phyloP scores from a whole-genome alignment of 2,888 invertebrate species.

The Dione vanillae region DNA sequence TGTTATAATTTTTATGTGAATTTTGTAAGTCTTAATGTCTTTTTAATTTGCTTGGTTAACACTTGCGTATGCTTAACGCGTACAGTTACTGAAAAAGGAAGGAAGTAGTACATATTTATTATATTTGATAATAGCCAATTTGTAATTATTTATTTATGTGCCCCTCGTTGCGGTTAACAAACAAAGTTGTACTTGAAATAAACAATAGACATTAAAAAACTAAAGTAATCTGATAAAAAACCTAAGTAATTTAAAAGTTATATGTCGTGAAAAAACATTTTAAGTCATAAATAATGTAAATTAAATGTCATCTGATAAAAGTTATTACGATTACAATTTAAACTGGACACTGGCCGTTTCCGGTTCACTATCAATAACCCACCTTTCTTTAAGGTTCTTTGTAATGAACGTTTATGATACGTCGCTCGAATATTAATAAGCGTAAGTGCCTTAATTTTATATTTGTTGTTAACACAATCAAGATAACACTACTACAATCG shows the following conservation, averaged over 20 bases:
- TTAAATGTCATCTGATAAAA: slow-evolving; percentile 44
- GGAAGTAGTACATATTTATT: slow-evolving; percentile 1
- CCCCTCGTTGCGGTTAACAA: not conserved
- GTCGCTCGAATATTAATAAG: slow-evolving; percentile 42
- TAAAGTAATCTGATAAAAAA: slow-evolving; percentile 31
- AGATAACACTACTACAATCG: slow-evolving; percentile 43
- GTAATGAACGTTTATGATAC: slow-evolving; percentile 27
- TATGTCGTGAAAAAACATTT: slow-evolving; percentile 31
- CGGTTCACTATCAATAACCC: slow-evolving; percentile 37
- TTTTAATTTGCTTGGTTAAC: no score
- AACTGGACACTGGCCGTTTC: slow-evolving; percentile 38
- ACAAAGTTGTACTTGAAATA: not conserved
- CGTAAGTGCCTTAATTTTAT: slow-evolving; percentile 40
- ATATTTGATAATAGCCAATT: not conserved
- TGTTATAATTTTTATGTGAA: no score
- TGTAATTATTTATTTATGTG: not conserved
- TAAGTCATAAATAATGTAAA: slow-evolving; percentile 39
- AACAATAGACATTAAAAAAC: slow-evolving; percentile 10
- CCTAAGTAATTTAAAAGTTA: slow-evolving; percentile 32
- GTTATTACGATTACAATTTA: slow-evolving; percentile 42
- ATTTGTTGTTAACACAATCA: slow-evolving; percentile 47
- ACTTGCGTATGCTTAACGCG: not conserved
- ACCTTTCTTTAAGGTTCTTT: slow-evolving; percentile 29
- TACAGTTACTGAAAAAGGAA: not conserved
- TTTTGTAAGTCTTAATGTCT: no score